Conservation (phyloP, 2,888 invertebrate genomes). For the Lumbricus terrestris region DNA sequence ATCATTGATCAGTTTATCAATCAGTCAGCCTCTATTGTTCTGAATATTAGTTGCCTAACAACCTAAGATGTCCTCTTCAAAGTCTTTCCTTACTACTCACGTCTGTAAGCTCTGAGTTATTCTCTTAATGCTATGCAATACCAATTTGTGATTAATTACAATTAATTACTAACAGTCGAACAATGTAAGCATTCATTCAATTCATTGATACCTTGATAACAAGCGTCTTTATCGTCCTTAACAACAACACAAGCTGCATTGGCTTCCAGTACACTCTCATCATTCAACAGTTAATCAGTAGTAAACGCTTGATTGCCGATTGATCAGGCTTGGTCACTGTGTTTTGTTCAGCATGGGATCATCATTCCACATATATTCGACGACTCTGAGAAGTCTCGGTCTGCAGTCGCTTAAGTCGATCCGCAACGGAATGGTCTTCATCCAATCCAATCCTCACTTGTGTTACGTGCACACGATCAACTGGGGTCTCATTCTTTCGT, state of each 20-base stretch:
- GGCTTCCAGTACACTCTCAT: too few species aligned
- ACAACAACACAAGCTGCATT: too few species aligned
- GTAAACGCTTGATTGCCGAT: too few species aligned
- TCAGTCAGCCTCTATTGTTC: too few species aligned
- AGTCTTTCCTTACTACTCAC: too few species aligned
- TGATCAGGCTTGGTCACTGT: neutral
- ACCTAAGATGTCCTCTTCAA: too few species aligned
- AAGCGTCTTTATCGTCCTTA: too few species aligned
- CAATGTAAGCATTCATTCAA: neutral
- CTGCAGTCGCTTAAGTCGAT: constrained; percentile 80
- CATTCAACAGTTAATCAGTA: too few species aligned
- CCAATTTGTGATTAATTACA: neutral
- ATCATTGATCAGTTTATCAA: too few species aligned
- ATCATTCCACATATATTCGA: constrained; percentile 32
- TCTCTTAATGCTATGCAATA: neutral
- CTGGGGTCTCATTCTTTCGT: constrained; percentile 34
- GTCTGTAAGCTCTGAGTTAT: too few species aligned
- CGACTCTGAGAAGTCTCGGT: constrained; percentile 69
- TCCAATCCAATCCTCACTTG: constrained; percentile 82
- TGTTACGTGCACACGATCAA: constrained; percentile 70
- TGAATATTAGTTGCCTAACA: too few species aligned
- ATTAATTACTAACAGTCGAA: neutral
- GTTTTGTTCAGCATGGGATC: constrained; percentile 50
- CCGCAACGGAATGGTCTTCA: constrained; percentile 82
- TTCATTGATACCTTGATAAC: neutral